Percentiles rank a stretch among this genome's conserved stretches.
phyloP scores from a whole-genome alignment of 2,797 vertebrate species.

The Characodon lateralis region DNA sequence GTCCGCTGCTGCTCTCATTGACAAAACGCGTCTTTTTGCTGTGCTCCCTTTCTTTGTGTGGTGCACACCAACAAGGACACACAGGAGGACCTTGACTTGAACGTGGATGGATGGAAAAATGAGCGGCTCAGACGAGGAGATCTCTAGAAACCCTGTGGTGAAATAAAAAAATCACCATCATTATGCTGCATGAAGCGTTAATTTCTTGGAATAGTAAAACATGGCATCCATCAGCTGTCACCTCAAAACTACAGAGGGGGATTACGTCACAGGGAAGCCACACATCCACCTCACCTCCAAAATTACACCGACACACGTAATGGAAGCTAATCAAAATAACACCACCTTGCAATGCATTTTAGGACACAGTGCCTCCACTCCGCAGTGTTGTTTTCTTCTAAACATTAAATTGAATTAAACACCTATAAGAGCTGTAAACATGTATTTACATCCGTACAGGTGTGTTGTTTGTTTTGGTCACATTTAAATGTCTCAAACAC shows the following conservation, averaged over 20 bases:
- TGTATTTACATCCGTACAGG: neutral
- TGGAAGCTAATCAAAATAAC: slow-evolving; percentile 5
- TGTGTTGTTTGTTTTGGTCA: neutral
- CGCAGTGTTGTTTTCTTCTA: neutral
- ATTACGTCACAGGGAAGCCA: slow-evolving; percentile 54
- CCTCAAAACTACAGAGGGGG: slow-evolving; percentile 31
- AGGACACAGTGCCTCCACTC: neutral
- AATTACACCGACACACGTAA: slow-evolving; percentile 18
- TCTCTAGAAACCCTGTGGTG: neutral
- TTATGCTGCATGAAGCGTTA: neutral
- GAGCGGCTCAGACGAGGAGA: neutral
- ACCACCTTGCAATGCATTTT: neutral
- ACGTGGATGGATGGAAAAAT: neutral
- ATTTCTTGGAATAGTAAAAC: slow-evolving; percentile 16
- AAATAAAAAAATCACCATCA: neutral
- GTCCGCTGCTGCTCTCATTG: slow-evolving; percentile 12
- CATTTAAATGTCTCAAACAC: neutral
- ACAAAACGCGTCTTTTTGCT: slow-evolving; percentile 13
- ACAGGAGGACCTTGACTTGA: slow-evolving; percentile 48
- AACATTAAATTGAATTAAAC: neutral
- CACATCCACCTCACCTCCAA: slow-evolving; percentile 33
- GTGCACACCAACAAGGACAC: slow-evolving; percentile 54
- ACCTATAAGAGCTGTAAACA: neutral
- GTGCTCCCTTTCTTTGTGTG: neutral
- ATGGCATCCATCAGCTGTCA: slow-evolving; percentile 43